These are phyloP conservation scores for Xestoiulus laeticollis DNA, from an alignment of 2,888 invertebrate species.

Conservation along the genomic window DNA sequence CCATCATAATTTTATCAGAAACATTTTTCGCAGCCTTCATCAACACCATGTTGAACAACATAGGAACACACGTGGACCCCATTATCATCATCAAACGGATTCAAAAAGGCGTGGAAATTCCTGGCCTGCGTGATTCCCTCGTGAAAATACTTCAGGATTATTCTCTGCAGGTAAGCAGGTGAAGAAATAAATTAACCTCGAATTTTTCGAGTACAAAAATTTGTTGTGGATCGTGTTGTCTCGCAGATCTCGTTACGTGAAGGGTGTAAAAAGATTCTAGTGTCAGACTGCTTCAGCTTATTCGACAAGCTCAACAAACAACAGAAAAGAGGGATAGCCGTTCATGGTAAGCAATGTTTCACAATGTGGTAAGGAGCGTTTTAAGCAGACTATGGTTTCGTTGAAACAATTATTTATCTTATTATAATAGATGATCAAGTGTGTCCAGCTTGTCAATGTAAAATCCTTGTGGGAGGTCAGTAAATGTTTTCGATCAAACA, in stretches of 20 bases:
- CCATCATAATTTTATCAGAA: neutral
- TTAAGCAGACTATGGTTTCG: neutral
- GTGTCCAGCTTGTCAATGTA: slow-evolving; percentile 82
- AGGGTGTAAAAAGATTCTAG: slow-evolving; percentile 88
- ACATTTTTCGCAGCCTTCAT: slow-evolving; percentile 69
- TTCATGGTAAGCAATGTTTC: slow-evolving; percentile 67
- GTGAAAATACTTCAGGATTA: slow-evolving; percentile 97
- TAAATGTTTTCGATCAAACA: neutral
- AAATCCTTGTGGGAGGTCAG: slow-evolving; percentile 76
- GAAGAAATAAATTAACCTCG: no score
- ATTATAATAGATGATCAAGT: slow-evolving; percentile 77
- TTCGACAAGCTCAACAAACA: slow-evolving; percentile 81
- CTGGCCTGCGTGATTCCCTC: slow-evolving; percentile 86
- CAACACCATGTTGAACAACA: slow-evolving; percentile 75
- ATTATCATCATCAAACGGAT: slow-evolving; percentile 86
- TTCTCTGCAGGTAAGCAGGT: slow-evolving; percentile 76
- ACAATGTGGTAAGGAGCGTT: neutral
- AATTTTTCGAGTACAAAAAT: neutral
- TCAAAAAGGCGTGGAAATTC: slow-evolving; percentile 83
- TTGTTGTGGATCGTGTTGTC: slow-evolving; percentile 54
- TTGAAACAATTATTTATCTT: slow-evolving; percentile 53
- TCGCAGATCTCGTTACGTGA: slow-evolving; percentile 83
- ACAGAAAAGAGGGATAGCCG: slow-evolving; percentile 80
- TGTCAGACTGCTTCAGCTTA: slow-evolving; percentile 87
- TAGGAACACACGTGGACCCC: slow-evolving; percentile 89